phyloP scores from a whole-genome alignment of 2,888 invertebrate genomes.

The Cremastobaeus sp. region DNA sequence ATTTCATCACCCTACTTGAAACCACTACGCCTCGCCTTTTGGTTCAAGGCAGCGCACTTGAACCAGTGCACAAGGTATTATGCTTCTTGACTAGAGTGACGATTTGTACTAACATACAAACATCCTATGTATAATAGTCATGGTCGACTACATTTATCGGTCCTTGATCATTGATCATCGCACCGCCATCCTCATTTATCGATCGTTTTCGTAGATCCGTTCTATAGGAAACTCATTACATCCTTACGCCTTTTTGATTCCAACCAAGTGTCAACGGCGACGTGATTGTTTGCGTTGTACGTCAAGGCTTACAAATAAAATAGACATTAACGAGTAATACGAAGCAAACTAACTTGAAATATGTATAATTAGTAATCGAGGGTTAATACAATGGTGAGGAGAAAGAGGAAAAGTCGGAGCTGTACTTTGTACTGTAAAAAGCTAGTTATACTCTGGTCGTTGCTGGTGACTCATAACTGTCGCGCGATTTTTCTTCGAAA shows the following conservation, averaged over 20 bases:
- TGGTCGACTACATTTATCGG: constrained; percentile 55
- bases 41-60: too few species aligned
- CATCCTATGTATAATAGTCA: constrained; percentile 69
- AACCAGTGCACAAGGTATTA: too few species aligned
- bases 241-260: constrained; percentile 70
- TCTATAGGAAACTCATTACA: constrained; percentile 66
- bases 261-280: constrained; percentile 55
- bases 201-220: constrained; percentile 38
- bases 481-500: constrained; percentile 41
- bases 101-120: constrained; percentile 68
- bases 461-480: constrained; percentile 67
- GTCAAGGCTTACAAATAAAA: constrained; percentile 30
- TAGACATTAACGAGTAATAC: constrained; percentile 5
- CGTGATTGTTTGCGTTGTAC: too few species aligned
- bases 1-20: too few species aligned
- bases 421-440: constrained; percentile 78
- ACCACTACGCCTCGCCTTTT: too few species aligned
- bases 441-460: constrained; percentile 75
- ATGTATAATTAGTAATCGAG: constrained; percentile 25
- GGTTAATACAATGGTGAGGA: constrained; percentile 38
- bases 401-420: constrained; percentile 67
- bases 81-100: too few species aligned
- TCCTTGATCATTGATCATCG: constrained; percentile 42
- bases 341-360: constrained; percentile 28
- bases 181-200: constrained; percentile 37